phyloP scores from a whole-genome alignment of 2,113 vertebrate species.

The Epinephelus lanceolatus region DNA sequence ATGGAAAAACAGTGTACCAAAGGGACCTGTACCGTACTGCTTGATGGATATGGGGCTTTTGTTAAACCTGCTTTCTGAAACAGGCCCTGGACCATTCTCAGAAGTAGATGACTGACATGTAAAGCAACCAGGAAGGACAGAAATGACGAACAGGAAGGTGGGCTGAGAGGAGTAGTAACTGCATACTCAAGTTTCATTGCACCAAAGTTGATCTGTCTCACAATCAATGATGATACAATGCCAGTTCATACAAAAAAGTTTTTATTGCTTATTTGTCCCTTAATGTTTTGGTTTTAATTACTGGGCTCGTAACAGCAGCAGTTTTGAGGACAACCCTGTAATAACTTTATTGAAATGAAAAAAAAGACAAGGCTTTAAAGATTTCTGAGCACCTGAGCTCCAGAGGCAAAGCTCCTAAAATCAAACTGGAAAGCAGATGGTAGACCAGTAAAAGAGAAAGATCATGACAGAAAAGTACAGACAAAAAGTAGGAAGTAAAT shows the following conservation, averaged over 20 bases:
- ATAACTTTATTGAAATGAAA: neutral
- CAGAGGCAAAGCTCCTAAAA: neutral
- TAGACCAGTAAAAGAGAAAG: too few relatives aligned
- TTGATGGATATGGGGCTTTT: too few relatives aligned
- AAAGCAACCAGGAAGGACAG: too few relatives aligned
- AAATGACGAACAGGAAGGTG: too few relatives aligned
- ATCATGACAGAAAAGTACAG: neutral
- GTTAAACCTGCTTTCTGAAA: too few relatives aligned
- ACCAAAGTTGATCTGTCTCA: too few relatives aligned
- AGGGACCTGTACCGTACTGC: too few relatives aligned
- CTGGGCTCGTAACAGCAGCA: neutral
- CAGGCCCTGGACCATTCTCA: too few relatives aligned
- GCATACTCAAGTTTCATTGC: too few relatives aligned
- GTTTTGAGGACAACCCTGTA: neutral
- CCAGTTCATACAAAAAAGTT: neutral
- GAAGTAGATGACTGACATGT: too few relatives aligned
- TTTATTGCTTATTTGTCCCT: constrained; percentile 25
- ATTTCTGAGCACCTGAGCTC: neutral
- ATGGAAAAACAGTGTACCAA: too few relatives aligned
- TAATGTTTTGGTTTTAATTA: neutral
- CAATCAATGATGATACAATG: neutral
- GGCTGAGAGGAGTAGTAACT: too few relatives aligned
- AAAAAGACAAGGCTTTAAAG: neutral
- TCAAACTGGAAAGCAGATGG: neutral
- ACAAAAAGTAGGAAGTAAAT: neutral